phyloP scores from a whole-genome alignment of 2,888 invertebrate species.

The Aelia acuminata region DNA sequence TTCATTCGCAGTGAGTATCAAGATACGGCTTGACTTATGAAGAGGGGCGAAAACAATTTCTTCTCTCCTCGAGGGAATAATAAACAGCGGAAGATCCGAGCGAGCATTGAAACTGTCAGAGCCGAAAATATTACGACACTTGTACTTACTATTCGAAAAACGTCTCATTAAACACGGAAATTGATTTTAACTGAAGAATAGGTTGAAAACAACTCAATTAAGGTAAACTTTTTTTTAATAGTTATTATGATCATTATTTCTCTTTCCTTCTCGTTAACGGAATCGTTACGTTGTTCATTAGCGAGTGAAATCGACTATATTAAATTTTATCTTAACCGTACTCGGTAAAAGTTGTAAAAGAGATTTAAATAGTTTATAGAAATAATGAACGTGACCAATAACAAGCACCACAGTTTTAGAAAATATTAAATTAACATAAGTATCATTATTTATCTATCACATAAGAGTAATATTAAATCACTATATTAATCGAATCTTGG shows the following conservation, averaged over 20 bases:
- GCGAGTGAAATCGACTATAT: not conserved
- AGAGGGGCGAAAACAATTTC: not conserved
- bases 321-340: not conserved
- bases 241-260: not conserved
- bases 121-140: not conserved
- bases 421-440: no score
- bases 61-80: not conserved
- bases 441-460: no score
- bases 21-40: constrained; percentile 6
- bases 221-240: not conserved
- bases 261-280: not conserved
- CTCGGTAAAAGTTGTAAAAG: not conserved
- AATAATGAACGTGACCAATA: no score
- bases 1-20: not conserved
- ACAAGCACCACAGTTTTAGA: no score
- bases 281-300: not conserved
- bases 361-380: not conserved
- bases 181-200: not conserved
- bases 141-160: not conserved
- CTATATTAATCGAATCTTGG: no score
- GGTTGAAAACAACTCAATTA: not conserved
- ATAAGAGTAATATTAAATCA: no score
- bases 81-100: not conserved
- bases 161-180: not conserved
- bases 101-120: not conserved